Base-by-base conservation (phyloP, 2,113 vertebrate species). In the Alectura lathami region DNA sequence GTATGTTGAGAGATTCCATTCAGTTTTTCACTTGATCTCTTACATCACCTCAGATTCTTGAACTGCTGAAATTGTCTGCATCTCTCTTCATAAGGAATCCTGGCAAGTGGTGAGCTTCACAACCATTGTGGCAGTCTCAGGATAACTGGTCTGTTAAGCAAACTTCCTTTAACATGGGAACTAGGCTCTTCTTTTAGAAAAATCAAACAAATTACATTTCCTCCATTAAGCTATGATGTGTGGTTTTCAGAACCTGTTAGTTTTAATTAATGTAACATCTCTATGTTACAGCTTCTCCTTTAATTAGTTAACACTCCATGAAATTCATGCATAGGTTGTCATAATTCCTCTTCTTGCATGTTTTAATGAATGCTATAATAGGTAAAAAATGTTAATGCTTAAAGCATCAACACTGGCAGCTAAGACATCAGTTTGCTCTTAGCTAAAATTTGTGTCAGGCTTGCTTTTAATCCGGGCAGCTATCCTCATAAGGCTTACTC, bases 391-490 rank as follows among this genome's bases (percentile, higher is more conserved):
- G 15, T 29, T 78, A 78, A 17, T 69, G 66, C 81, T 92, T 78
- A 64, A 66, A 91, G 89, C 62, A 57, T 93, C 66, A 56, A 48
- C 72, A 64, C 79, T 82, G 86, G 50, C 89, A 94, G 62, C 89
- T 73, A 77, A 93, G 53, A 27, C 63, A 91, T 86, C 30, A 34
- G 30, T 76, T 95, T 83, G 81, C 87, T 94, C n/a, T 17, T 54
- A 85, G 84, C 85, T 83, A 91, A 94, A 89, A 77, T 59, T 84
- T 45, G 26, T 72, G 84, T 91, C 87, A 83, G 59, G 8, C 67
- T 88, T 82, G 30, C 48, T 87, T 92, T 70, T 85, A 88, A 92
- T 88, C 72, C 38, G 3, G 32, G 63, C 50, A 67, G 26, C 72
- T 85, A 42, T 54, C 34, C 88, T 95, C 38, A 11, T 67, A 42